phyloP scores from a whole-genome alignment of 2,797 vertebrate genomes.

The Columba guinea region DNA sequence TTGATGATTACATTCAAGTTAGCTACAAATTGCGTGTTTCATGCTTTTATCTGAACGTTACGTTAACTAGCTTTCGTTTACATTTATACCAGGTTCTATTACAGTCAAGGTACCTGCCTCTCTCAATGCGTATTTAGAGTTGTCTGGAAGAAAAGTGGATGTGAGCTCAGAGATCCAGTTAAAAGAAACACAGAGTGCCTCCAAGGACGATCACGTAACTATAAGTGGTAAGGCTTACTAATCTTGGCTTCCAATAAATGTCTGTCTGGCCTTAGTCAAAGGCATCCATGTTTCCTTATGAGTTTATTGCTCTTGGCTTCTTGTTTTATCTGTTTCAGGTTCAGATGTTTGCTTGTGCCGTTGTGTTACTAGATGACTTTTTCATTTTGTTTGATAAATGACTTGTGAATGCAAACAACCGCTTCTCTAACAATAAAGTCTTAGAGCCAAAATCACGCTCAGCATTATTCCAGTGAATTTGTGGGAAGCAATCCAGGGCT shows the following conservation, averaged over 20 bases:
- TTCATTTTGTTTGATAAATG: constrained; percentile 23
- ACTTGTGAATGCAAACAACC: neutral
- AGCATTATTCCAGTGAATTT: neutral
- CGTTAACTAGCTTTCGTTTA: constrained; percentile 17
- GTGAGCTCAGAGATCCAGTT: constrained; percentile 84
- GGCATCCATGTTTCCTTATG: neutral
- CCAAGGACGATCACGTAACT: constrained; percentile 70
- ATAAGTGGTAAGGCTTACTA: constrained; percentile 83
- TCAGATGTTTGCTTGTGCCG: neutral
- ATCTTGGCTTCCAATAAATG: neutral
- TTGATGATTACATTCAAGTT: neutral
- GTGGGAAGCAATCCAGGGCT: neutral
- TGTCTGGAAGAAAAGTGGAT: constrained; percentile 84
- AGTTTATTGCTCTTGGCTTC: constrained; percentile 40
- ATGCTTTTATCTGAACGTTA: neutral
- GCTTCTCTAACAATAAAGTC: neutral
- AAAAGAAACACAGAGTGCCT: constrained; percentile 73
- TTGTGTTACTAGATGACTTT: neutral
- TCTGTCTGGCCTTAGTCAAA: neutral
- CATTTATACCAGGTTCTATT: constrained; percentile 80
- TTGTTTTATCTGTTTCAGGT: neutral
- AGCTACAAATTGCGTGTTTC: neutral
- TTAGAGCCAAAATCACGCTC: neutral
- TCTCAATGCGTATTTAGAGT: constrained; percentile 80
- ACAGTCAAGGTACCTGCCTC: constrained; percentile 86